Base-by-base conservation (phyloP, 2,113 vertebrate genomes). In the Pygoscelis antarcticus region DNA sequence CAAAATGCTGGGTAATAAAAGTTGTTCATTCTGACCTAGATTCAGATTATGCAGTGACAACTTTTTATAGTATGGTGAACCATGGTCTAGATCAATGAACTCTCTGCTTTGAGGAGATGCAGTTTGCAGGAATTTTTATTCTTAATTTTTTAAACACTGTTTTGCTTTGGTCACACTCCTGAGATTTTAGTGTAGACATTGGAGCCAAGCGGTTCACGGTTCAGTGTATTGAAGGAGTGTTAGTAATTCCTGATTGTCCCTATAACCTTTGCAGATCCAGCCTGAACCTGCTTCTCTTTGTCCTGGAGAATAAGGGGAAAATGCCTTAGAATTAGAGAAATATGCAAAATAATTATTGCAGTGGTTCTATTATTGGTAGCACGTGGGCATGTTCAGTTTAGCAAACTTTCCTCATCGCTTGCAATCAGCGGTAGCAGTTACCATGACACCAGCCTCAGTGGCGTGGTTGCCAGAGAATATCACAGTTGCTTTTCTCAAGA, bases 151-250 rank as follows among this genome's bases (percentile, higher is more conserved):
- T 46, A 38, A 69, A 21, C 17, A 4, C 10, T 30, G 1, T 17
- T 84, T 57, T 72, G 17, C 12, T 82, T 68, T 7, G 6, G 16
- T 75, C 16, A 6, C 2, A 0, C 10, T 76, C 30, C 32, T 66
- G 65, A n/a, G 52, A 30, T 49, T 42, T 78, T 62, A 44, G 13
- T 11, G 27, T 47, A 27, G 42, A 36, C 32, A 6, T 26, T 29
- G 20, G 38, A 87, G 17, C 38, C 19, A 15, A 32, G n/a, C 0
- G 0, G 7, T 58, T 91, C 82, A 75, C 1, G 0, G 29, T 72
- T 82, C 2, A 6, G 11, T 38, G 11, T 40, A 21, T 5, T 29
- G 52, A 32, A 54, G 27, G 18, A 61, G 18, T 25, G 19, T 27
- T 84, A 69, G 7, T 58, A 78, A 30, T 68, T 84, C 36, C 60